phyloP scores from a whole-genome alignment of 2,888 invertebrate genomes.

The Argyresthia albistria region DNA sequence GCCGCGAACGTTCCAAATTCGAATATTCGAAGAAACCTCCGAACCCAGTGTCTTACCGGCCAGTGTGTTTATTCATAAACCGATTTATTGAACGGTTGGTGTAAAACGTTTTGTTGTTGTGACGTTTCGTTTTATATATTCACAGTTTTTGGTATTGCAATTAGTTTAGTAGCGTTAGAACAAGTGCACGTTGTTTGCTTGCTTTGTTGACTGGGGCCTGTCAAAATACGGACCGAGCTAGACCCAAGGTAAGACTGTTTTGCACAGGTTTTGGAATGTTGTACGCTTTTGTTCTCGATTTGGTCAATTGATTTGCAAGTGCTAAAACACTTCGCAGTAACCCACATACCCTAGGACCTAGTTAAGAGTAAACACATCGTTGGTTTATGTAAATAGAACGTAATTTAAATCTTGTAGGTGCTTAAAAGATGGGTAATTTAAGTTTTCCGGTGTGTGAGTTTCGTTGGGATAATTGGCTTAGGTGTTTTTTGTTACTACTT shows the following conservation, averaged over 20 bases:
- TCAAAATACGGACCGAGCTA: conserved; percentile 41
- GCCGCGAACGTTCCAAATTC: conserved; percentile 21
- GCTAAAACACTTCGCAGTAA: too few relatives aligned
- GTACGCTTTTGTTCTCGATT: not conserved
- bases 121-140: not conserved
- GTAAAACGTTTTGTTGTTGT: not conserved
- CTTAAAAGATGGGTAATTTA: too few relatives aligned
- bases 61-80: not conserved
- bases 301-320: not conserved
- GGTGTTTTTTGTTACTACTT: too few relatives aligned
- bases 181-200: conserved; percentile 32
- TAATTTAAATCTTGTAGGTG: too few relatives aligned
- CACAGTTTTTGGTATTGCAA: conserved; percentile 13
- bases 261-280: too few relatives aligned
- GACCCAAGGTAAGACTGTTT: too few relatives aligned
- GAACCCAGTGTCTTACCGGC: conserved; percentile 3
- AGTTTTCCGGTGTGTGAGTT: too few relatives aligned
- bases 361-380: too few relatives aligned
- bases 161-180: conserved; percentile 15
- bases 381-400: too few relatives aligned
- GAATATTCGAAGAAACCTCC: conserved; percentile 14
- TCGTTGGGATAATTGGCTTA: too few relatives aligned
- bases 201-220: conserved; percentile 47
- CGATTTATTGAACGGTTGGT: not conserved
- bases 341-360: too few relatives aligned